These are phyloP conservation scores for Leptatherina wallacei DNA, from an alignment of 2,797 vertebrate species.

Conservation along the genomic window DNA sequence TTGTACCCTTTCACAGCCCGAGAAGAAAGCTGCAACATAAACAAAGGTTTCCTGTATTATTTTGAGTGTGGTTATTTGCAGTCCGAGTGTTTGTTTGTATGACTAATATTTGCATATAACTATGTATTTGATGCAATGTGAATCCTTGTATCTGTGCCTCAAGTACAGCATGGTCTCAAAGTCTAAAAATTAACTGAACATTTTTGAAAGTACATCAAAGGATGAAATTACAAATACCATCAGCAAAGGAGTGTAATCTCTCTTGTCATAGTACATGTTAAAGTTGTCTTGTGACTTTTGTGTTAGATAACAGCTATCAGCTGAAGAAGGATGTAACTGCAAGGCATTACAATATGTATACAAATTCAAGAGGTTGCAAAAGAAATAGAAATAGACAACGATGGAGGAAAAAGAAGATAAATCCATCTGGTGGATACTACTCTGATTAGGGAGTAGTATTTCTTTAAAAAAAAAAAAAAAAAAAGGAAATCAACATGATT, in stretches of 20 bases:
- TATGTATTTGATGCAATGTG: background rate
- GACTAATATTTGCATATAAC: constrained; percentile 2
- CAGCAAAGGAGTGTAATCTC: background rate
- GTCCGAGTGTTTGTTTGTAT: constrained; percentile 12
- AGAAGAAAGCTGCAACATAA: constrained; percentile 27
- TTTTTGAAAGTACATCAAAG: background rate
- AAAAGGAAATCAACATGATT: no score
- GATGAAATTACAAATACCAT: background rate
- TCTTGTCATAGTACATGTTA: background rate
- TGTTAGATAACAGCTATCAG: background rate
- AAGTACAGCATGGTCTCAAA: background rate
- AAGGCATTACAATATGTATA: background rate
- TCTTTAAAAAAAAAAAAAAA: no score
- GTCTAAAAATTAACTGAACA: background rate
- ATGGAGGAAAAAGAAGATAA: no score
- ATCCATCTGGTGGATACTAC: no score
- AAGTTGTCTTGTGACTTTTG: background rate
- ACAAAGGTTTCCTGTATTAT: constrained; percentile 7
- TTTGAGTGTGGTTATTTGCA: constrained; percentile 10
- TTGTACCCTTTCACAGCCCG: background rate
- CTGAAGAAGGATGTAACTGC: background rate
- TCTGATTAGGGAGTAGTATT: no score
- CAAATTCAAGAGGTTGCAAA: no score
- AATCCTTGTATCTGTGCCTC: background rate
- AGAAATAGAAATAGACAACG: no score